Evolutionary conservation across 2,113 vertebrate genomes (phyloP).

Genomic region (Proteles cristata): DNA sequence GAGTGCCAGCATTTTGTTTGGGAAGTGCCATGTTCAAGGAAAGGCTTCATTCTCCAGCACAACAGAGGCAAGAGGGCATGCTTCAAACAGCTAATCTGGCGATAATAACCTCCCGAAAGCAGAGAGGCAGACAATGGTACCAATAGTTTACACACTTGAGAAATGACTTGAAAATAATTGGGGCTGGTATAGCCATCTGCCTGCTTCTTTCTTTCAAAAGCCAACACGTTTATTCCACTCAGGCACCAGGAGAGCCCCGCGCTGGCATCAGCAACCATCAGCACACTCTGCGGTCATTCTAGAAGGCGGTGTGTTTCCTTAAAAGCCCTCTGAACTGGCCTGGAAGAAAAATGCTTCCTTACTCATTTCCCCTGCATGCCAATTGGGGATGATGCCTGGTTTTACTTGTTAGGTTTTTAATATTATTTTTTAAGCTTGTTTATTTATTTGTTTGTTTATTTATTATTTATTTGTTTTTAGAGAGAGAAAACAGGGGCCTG

Average conservation of each 20-base stretch:
- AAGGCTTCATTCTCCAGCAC: neutral
- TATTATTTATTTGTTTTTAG: no score
- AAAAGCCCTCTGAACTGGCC: neutral
- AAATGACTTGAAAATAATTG: neutral
- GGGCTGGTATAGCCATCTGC: neutral
- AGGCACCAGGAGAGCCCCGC: neutral
- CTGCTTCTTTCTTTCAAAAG: neutral
- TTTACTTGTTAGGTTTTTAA: neutral
- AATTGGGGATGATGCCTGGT: neutral
- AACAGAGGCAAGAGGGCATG: neutral
- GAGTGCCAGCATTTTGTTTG: neutral
- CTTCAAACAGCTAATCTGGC: neutral
- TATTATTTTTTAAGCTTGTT: no score
- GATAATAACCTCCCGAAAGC: neutral
- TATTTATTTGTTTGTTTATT: no score
- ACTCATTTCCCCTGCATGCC: constrained; percentile 8
- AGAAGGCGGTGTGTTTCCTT: neutral
- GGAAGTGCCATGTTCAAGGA: neutral
- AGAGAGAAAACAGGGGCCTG: no score
- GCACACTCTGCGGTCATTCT: neutral
- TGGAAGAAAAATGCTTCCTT: neutral
- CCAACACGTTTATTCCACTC: no score
- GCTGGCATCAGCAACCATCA: accelerated
- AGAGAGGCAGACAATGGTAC: neutral
- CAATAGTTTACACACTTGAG: neutral